phyloP scores from a whole-genome alignment of 2,113 vertebrate species.

The Mastomys natalensis region DNA sequence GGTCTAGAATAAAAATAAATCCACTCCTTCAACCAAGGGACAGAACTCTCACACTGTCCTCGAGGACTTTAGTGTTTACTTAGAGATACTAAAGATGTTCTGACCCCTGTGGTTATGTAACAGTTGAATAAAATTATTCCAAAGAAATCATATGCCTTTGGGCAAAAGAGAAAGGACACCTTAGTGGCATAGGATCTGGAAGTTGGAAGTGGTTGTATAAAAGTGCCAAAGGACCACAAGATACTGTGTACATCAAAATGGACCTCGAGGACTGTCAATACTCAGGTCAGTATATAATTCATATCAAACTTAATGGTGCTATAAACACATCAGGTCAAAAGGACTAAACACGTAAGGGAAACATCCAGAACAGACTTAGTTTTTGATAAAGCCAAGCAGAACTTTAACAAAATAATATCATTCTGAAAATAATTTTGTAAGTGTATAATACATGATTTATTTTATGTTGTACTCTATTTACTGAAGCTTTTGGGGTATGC shows the following conservation, averaged over 20 bases:
- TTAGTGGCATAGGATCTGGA: neutral
- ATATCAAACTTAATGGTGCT: neutral
- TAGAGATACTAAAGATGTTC: neutral
- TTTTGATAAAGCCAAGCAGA: neutral
- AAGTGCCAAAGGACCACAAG: neutral
- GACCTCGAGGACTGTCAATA: neutral
- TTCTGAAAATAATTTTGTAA: constrained; percentile 33
- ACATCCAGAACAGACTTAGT: neutral
- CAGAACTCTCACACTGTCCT: neutral
- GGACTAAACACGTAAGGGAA: neutral
- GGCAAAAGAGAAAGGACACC: neutral
- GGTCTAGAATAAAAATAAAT: neutral
- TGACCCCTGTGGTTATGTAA: neutral
- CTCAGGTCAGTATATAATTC: neutral
- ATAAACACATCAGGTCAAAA: neutral
- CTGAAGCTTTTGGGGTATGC: neutral
- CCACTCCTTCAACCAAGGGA: neutral
- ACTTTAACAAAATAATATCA: constrained; percentile 27
- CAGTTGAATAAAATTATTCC: neutral
- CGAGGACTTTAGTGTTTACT: neutral
- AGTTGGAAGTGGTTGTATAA: neutral
- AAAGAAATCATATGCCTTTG: neutral
- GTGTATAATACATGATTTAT: neutral
- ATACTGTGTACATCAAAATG: neutral
- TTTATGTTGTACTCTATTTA: neutral